Conservation (phyloP, 2,797 vertebrate species). For the Brachymystax lenok region DNA sequence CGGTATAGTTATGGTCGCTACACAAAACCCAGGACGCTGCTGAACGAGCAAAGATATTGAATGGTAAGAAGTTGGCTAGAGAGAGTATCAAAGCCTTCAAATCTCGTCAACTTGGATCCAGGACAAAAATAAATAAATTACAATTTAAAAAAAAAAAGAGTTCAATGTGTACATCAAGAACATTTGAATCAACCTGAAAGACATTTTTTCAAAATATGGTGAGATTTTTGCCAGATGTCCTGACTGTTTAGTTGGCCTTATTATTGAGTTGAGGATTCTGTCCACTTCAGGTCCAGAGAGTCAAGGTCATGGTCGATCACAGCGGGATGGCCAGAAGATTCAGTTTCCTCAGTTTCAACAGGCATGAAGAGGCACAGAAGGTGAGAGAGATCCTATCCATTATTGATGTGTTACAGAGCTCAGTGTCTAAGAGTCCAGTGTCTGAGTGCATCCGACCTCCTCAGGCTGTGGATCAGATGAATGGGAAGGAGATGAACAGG, state of each 20-base stretch:
- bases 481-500: slow-evolving; percentile 96
- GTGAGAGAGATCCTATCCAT: slow-evolving; percentile 76
- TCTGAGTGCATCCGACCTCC: slow-evolving; percentile 1
- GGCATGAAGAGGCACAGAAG: slow-evolving; percentile 97
- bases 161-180: slow-evolving; percentile 99
- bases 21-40: slow-evolving; percentile 71
- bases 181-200: slow-evolving; percentile 98
- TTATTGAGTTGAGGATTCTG: background rate
- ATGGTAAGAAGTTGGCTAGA: slow-evolving; percentile 99
- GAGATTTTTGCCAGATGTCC: slow-evolving; percentile 68
- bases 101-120: slow-evolving; percentile 94
- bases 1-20: slow-evolving; percentile 99
- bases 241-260: background rate
- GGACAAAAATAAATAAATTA: slow-evolving; percentile 74
- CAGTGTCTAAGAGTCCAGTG: slow-evolving; percentile 57
- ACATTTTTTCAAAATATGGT: slow-evolving; percentile 95
- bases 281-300: no score
- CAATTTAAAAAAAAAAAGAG: slow-evolving; percentile 57
- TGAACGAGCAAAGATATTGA: slow-evolving; percentile 99
- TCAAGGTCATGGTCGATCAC: slow-evolving; percentile 97
- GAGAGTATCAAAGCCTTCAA: slow-evolving; percentile 99
- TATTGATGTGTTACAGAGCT: slow-evolving; percentile 77
- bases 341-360: slow-evolving; percentile 96
- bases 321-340: slow-evolving; percentile 96
- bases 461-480: slow-evolving; percentile 98